Evolutionary conservation across 2,888 invertebrate genomes (phyloP), one percentile per base, ranked within the genome.

Genomic region (Leptinotarsa haldemani): DNA sequence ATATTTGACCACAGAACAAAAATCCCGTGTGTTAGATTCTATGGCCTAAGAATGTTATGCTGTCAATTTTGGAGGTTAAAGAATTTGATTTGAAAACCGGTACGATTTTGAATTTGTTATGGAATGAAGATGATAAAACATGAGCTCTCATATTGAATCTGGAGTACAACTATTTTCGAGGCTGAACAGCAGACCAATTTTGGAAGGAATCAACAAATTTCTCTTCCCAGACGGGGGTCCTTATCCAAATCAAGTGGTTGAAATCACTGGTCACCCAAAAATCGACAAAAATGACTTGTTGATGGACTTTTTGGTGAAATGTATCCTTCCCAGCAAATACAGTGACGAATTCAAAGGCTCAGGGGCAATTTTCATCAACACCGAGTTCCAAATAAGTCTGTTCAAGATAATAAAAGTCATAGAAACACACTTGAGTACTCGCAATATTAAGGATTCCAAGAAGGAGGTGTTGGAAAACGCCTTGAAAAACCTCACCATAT

Each of bases 81-180:
- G 13, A 50, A 50, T 48, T 48, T 15, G 50, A 7, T 15, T 50
- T 4, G 15, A 50, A 16, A 50, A 3, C 7, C n/a, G 50, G 1
- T 66, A 12, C 47, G 0, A 12, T 9, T 40, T 40, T 40, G 40
- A 40, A 40, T 40, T 40, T 40, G 2, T 40, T 40, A 40, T 9
- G 40, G 5, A 9, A 40, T 40, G 40, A 40, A 40, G 0, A 40
- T 40, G 0, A 9, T 9, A 40, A 46, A 61, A 40, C 7, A 61
- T 61, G 61, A 61, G 40, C 61, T 48, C n/a, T 15, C 16, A 70
- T 9, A 74, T 84, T 40, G 84, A 84, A 79, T 83, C 83, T n/a
- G 84, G 84, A 2, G 80, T 82, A 15, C 83, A 84, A 65, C 74
- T 84, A 30, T 83, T 84, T 70, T 80, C 82, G n/a, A 77, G 84